These are phyloP conservation scores for Pogonomyrmex californicus DNA, from an alignment of 1,140 invertebrate species.

Conservation along the genomic window DNA sequence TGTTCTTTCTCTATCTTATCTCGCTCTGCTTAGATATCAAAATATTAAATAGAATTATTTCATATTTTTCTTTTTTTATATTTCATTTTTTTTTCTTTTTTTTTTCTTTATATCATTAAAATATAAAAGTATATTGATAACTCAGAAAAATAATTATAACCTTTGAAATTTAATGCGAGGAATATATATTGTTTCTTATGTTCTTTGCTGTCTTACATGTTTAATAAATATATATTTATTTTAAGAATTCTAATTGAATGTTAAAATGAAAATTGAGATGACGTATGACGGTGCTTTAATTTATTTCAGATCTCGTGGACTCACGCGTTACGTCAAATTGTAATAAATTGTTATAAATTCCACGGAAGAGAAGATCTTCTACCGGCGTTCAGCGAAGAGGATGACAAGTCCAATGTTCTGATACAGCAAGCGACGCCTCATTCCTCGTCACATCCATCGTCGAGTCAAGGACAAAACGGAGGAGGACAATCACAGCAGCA, in stretches of 20 bases:
- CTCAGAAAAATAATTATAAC: background rate
- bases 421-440: constrained; percentile 84
- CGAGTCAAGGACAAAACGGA: constrained; percentile 79
- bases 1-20: background rate
- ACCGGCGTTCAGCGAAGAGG: constrained; percentile 97
- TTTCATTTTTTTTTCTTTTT: no score
- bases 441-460: constrained; percentile 81
- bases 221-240: background rate
- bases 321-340: constrained; percentile 98
- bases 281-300: constrained; percentile 10
- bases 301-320: constrained; percentile 97
- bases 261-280: background rate
- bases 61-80: background rate
- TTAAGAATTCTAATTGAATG: background rate
- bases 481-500: constrained; percentile 82
- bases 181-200: background rate
- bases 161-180: background rate
- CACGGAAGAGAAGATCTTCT: constrained; percentile 98
- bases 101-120: background rate
- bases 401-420: constrained; percentile 90
- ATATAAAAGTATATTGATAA: background rate
- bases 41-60: constrained; percentile 21
- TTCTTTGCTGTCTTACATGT: background rate
- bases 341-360: constrained; percentile 99
- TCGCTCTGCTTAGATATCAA: background rate